A percentile compares a stretch with the other conserved stretches of the same genome.
phyloP scores from a whole-genome alignment of 2,888 invertebrate species.

The Ariolimax columbianus region DNA sequence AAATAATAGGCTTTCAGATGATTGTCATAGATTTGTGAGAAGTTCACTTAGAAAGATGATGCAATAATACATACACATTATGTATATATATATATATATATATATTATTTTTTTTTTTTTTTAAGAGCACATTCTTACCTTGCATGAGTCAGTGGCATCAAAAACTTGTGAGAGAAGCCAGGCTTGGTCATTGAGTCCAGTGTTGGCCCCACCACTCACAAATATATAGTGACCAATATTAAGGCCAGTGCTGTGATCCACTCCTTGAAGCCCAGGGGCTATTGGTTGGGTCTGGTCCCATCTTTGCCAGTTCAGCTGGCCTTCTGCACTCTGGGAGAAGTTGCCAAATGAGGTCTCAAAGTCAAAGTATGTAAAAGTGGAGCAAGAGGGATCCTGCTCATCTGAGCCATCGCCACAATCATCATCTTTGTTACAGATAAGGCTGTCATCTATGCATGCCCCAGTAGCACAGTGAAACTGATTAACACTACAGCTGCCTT shows the following conservation, averaged over 20 bases:
- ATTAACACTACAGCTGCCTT: background rate
- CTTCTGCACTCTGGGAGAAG: constrained; percentile 34
- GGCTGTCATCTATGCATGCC: constrained; percentile 65
- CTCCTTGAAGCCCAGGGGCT: constrained; percentile 36
- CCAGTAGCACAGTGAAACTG: constrained; percentile 62
- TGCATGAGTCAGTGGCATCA: background rate
- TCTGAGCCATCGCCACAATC: constrained; percentile 74
- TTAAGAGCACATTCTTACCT: background rate
- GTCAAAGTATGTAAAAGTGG: constrained; percentile 65
- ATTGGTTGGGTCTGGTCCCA: constrained; percentile 28
- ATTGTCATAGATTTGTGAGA: too few relatives aligned
- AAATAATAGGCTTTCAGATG: too few relatives aligned
- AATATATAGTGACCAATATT: constrained; percentile 67
- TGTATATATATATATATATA: background rate
- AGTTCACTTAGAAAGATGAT: background rate
- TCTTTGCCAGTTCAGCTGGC: constrained; percentile 35
- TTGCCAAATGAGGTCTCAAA: constrained; percentile 48
- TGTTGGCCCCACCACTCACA: constrained; percentile 14
- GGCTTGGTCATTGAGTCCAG: constrained; percentile 22
- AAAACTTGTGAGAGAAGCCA: constrained; percentile 39
- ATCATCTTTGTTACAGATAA: constrained; percentile 70
- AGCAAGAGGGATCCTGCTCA: constrained; percentile 60
- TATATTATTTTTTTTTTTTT: too few relatives aligned
- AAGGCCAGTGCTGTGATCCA: constrained; percentile 74
- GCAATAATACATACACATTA: background rate